A percentile compares a stretch with the other conserved stretches of the same genome.
phyloP scores from a whole-genome alignment of 2,888 invertebrate species.

The Dicyrtomina minuta region DNA sequence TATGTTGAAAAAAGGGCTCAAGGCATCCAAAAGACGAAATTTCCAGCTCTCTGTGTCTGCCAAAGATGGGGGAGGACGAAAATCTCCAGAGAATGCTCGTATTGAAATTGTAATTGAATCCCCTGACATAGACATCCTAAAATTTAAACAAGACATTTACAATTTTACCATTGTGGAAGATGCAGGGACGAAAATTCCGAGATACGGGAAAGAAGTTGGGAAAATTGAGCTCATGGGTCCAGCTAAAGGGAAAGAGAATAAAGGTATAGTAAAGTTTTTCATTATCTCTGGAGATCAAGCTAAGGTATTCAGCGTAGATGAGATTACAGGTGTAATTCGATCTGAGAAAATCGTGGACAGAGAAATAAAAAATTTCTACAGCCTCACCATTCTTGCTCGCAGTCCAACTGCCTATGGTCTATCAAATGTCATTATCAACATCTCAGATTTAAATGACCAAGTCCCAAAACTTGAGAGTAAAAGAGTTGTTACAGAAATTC shows the following conservation, averaged over 20 bases:
- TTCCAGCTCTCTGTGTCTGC: slow-evolving; percentile 76
- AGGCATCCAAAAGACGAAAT: slow-evolving; percentile 66
- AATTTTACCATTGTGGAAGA: slow-evolving; percentile 83
- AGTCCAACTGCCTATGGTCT: slow-evolving; percentile 66
- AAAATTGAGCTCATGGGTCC: slow-evolving; percentile 72
- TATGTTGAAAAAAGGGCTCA: slow-evolving; percentile 67
- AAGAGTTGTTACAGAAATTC: slow-evolving; percentile 74
- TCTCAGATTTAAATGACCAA: slow-evolving; percentile 89
- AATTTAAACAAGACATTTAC: slow-evolving; percentile 73
- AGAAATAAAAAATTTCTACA: slow-evolving; percentile 75
- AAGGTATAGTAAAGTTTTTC: slow-evolving; percentile 65
- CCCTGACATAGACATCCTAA: slow-evolving; percentile 66
- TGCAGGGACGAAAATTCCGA: slow-evolving; percentile 55
- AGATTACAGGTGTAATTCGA: slow-evolving; percentile 73
- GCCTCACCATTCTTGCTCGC: slow-evolving; percentile 74
- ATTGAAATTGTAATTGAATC: slow-evolving; percentile 75
- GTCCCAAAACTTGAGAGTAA: slow-evolving; percentile 78
- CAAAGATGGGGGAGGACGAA: slow-evolving; percentile 75
- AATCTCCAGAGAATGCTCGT: slow-evolving; percentile 71
- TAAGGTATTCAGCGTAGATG: slow-evolving; percentile 77
- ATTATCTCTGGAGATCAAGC: slow-evolving; percentile 79
- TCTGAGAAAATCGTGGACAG: slow-evolving; percentile 80
- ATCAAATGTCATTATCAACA: slow-evolving; percentile 75
- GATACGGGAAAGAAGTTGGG: slow-evolving; percentile 63
- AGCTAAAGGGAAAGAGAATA: slow-evolving; percentile 53